Conservation (phyloP, 2,113 vertebrate genomes). For the Tragulus kanchil region DNA sequence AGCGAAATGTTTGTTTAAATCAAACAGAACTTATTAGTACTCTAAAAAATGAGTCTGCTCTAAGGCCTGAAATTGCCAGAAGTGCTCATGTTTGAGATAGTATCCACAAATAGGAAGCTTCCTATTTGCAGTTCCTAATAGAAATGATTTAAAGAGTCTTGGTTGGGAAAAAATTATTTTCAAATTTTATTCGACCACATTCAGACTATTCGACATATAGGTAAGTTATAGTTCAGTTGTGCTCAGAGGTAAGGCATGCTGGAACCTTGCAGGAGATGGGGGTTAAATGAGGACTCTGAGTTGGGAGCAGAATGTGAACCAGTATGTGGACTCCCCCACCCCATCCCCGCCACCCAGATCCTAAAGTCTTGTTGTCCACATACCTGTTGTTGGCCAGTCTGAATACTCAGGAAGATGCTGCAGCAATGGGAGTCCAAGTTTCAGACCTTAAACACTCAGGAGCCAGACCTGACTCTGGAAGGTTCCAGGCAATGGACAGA, state of each 20-base stretch:
- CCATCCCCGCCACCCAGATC: not conserved
- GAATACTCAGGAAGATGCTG: not conserved
- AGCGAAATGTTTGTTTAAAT: slow-evolving; percentile 39
- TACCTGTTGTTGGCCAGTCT: not conserved
- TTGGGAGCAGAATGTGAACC: not conserved
- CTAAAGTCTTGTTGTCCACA: not conserved
- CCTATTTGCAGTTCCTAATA: too few species aligned
- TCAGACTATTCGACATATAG: not conserved
- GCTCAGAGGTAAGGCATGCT: not conserved
- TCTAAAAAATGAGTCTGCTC: slow-evolving; percentile 36
- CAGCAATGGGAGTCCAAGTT: not conserved
- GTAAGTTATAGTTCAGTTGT: not conserved
- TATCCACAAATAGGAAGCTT: not conserved
- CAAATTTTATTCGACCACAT: not conserved
- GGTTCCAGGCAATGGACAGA: not conserved
- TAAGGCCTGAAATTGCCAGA: not conserved
- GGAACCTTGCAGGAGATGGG: not conserved
- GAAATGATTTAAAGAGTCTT: not conserved
- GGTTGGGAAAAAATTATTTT: not conserved
- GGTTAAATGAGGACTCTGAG: not conserved
- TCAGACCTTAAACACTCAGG: not conserved
- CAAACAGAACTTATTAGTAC: slow-evolving; percentile 6
- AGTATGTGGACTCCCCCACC: not conserved
- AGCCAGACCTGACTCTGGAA: not conserved
- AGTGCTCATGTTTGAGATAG: not conserved